Conservation (phyloP, 2,113 vertebrate species). For the Dipodomys merriami region DNA sequence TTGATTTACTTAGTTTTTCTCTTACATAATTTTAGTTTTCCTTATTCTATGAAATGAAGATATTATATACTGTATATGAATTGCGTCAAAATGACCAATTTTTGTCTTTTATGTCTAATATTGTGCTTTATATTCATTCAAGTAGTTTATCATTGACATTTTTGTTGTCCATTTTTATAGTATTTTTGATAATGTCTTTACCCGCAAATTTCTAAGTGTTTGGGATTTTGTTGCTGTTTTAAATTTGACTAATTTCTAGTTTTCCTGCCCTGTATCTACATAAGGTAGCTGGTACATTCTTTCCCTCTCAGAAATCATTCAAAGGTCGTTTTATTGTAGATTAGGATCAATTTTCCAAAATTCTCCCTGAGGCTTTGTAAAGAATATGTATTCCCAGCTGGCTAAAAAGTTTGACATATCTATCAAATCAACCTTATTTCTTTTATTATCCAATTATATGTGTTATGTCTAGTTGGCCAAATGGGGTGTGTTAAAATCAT, state of each 20-base stretch:
- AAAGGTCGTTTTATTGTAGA: conserved; percentile 47
- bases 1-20: not conserved
- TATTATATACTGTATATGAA: not conserved
- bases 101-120: not conserved
- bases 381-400: conserved; percentile 59
- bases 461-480: conserved; percentile 75
- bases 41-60: conserved; percentile 9
- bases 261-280: conserved; percentile 7
- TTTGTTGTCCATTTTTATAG: not conserved
- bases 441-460: conserved; percentile 75
- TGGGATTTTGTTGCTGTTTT: not conserved
- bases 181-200: not conserved
- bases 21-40: not conserved
- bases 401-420: conserved; percentile 65
- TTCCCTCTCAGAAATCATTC: conserved; percentile 51
- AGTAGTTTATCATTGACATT: not conserved
- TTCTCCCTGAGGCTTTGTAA: conserved; percentile 52
- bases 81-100: not conserved
- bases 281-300: not conserved
- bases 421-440: conserved; percentile 71
- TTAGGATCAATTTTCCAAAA: conserved; percentile 62
- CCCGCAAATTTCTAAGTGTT: not conserved
- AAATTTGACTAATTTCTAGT: conserved; percentile 28
- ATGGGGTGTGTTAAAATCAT: conserved; percentile 67
- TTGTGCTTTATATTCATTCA: conserved; percentile 29